Conservation (phyloP, 2,797 vertebrate genomes). For the Liparis tanakae region DNA sequence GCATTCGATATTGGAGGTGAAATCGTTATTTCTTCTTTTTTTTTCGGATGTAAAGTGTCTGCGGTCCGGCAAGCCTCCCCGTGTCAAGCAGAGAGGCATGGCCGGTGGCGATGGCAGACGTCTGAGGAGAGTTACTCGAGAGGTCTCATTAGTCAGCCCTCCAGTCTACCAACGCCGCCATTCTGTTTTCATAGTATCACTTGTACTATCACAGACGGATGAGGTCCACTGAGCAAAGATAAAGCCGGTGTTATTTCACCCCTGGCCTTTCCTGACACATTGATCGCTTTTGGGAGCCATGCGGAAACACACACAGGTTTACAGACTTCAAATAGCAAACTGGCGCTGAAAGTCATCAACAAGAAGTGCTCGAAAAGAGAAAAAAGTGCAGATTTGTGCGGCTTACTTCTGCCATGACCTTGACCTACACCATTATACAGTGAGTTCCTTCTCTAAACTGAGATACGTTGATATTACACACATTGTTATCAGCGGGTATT, state of each 20-base stretch:
- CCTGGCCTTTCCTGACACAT: constrained; percentile 63
- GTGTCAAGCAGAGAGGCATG: constrained; percentile 47
- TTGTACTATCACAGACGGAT: constrained; percentile 65
- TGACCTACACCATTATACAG: constrained; percentile 35
- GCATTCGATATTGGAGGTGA: not conserved
- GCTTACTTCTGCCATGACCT: not conserved
- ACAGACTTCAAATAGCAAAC: constrained; percentile 10
- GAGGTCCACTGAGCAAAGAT: constrained; percentile 74
- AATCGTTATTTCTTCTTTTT: constrained; percentile 10
- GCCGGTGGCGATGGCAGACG: constrained; percentile 64
- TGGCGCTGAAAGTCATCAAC: not conserved
- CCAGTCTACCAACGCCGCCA: constrained; percentile 52
- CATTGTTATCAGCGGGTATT: constrained; percentile 24
- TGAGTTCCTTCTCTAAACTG: constrained; percentile 31
- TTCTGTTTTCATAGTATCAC: constrained; percentile 75
- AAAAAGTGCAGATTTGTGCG: not conserved
- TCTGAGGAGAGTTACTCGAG: constrained; percentile 59
- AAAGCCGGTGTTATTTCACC: constrained; percentile 75
- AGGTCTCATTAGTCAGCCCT: constrained; percentile 74
- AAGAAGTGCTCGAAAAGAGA: not conserved
- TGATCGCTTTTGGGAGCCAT: constrained; percentile 56
- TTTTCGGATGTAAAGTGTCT: constrained; percentile 46
- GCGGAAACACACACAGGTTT: constrained; percentile 43
- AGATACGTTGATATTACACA: constrained; percentile 40
- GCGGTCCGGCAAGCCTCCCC: constrained; percentile 16